Conservation (phyloP, 2,797 vertebrate genomes). For the Diplodus puntazzo region DNA sequence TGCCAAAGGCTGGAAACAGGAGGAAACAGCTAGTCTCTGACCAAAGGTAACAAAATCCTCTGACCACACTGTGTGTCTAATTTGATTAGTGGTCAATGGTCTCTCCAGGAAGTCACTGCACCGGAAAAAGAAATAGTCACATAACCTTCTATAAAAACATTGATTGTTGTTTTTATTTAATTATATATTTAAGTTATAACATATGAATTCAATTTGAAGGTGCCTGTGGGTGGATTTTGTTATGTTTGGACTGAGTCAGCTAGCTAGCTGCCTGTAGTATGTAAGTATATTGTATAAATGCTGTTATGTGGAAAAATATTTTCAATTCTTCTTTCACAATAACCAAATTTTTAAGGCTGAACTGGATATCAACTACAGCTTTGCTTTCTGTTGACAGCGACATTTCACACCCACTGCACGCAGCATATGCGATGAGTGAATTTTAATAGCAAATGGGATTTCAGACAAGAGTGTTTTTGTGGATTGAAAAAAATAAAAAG, state of each 20-base stretch:
- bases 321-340: not conserved
- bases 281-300: not conserved
- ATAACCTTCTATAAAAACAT: not conserved
- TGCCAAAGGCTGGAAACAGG: not conserved
- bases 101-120: not conserved
- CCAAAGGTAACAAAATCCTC: not conserved
- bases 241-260: not conserved
- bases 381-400: not conserved
- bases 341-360: not conserved
- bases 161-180: not conserved
- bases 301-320: not conserved
- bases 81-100: not conserved
- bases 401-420: not conserved
- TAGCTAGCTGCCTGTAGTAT: no score
- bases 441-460: constrained; percentile 32
- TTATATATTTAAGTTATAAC: not conserved
- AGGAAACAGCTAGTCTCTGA: not conserved
- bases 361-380: not conserved
- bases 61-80: not conserved
- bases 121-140: not conserved
- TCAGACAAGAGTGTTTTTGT: not conserved
- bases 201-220: not conserved
- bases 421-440: constrained; percentile 18
- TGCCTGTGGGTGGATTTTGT: not conserved
- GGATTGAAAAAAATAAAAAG: no score